Evolutionary conservation across 2,888 invertebrate species (phyloP), one percentile per base, ranked within the genome.

Genomic region (Coelopa pilipes): DNA sequence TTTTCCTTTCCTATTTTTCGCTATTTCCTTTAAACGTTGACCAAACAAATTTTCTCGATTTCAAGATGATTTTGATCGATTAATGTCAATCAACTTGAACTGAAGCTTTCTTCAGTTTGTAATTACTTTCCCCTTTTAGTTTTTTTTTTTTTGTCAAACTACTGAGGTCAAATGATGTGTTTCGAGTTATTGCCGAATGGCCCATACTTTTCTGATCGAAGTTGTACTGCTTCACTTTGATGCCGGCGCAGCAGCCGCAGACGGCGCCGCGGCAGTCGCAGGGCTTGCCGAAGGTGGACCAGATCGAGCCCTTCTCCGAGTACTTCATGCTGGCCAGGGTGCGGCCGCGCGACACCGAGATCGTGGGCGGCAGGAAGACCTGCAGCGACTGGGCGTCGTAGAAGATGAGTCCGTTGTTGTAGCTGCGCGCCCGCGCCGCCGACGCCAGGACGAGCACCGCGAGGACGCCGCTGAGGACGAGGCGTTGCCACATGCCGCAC

Each of bases 161-260:
- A n/a, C n/a, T n/a, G n/a, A n/a, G n/a, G n/a, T n/a, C n/a, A 53
- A 53, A 53, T 7, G n/a, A 53, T 53, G 3, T 53, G n/a, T 19
- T 17, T 59, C 13, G 21, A 21, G 5, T 21, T 53, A 57, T 72
- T 57, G n/a, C n/a, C 34, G 7, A 34, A 34, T 15, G 50, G 19
- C 76, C 80, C 83, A 75, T 81, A 86, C 86, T 82, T 80, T 86
- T 86, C 74, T 86, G 83, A 79, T 87, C 81, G 66, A 86, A 87
- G 77, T 91, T 91, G 75, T 93, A 89, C 53, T 90, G 88, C 74
- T 90, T 89, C 74, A 94, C 89, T 78, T 92, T 90, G 78, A 94
- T 89, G n/a, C 94, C 93, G 2, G 92, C 90, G 81, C 94, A 94
- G 83, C 94, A 94, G 65, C 90, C 90, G 81, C 94, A 94, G 67